Evolutionary conservation across 2,888 invertebrate species (phyloP).

Genomic region (Nomada fucata): DNA sequence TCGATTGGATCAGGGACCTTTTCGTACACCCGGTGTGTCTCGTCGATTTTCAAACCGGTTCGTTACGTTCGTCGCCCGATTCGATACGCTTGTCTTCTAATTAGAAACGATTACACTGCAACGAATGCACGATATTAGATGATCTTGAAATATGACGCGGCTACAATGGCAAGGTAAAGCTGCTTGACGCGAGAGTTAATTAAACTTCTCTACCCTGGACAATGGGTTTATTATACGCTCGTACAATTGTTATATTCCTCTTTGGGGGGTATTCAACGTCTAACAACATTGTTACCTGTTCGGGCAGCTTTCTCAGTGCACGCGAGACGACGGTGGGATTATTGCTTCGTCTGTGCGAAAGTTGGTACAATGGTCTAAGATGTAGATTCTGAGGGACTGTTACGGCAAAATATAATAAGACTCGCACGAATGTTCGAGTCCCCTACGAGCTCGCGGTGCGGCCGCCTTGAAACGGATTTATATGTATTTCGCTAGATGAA

Average conservation of each 20-base stretch:
- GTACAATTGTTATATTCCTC: constrained; percentile 57
- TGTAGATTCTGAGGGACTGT: constrained; percentile 44
- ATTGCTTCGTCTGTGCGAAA: constrained; percentile 59
- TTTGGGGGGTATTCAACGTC: constrained; percentile 57
- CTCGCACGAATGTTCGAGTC: constrained; percentile 7
- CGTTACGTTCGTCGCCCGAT: constrained; percentile 1
- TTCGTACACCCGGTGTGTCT: constrained; percentile 65
- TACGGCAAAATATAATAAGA: constrained; percentile 24
- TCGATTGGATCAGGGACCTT: constrained; percentile 77
- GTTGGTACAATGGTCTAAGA: constrained; percentile 61
- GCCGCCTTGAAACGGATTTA: neutral
- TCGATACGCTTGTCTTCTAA: neutral
- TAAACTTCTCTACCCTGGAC: constrained; percentile 62
- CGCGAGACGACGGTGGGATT: constrained; percentile 35
- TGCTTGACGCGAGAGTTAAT: constrained; percentile 53
- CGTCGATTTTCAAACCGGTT: constrained; percentile 50
- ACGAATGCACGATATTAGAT: neutral
- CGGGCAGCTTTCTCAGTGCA: constrained; percentile 55
- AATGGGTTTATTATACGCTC: constrained; percentile 67
- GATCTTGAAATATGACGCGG: neutral
- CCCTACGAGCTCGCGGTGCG: neutral
- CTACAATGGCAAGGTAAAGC: constrained; percentile 13
- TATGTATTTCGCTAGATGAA: neutral
- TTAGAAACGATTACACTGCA: neutral
- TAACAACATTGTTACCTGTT: constrained; percentile 51